Percentiles rank a stretch among this genome's conserved stretches.
Evolutionary conservation across 2,113 vertebrate species (phyloP).

Genomic region (Nannospalax galili): DNA sequence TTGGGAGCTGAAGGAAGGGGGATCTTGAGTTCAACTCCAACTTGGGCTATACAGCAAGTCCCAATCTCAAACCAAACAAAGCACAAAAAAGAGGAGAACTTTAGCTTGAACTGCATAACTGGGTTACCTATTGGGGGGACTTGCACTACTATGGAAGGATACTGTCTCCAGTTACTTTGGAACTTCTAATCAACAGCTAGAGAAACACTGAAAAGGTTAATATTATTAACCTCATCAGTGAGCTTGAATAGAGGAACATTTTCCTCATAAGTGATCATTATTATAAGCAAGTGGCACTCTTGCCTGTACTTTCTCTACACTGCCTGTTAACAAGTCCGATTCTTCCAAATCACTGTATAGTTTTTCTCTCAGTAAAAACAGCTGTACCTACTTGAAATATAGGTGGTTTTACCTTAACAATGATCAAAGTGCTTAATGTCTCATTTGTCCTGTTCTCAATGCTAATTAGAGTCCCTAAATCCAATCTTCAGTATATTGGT

Average conservation of each 20-base stretch:
- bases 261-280: background rate
- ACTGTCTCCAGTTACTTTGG: background rate
- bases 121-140: background rate
- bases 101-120: background rate
- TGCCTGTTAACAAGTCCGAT: background rate
- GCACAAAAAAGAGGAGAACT: background rate
- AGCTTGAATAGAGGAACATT: background rate
- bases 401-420: conserved; percentile 19
- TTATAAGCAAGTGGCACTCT: background rate
- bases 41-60: background rate
- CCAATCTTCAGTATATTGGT: conserved; percentile 11
- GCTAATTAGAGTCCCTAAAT: conserved; percentile 36
- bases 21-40: background rate
- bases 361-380: background rate
- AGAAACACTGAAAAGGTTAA: background rate
- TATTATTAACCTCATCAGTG: no score
- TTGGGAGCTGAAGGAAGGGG: background rate
- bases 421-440: conserved; percentile 19
- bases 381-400: conserved; percentile 21
- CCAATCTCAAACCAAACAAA: background rate
- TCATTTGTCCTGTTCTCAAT: conserved; percentile 42
- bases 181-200: background rate
- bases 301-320: background rate
- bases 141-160: background rate
- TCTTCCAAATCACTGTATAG: background rate